A percentile compares a stretch with the other conserved stretches of the same genome.
Evolutionary conservation across 2,888 invertebrate genomes (phyloP).

Genomic region (Drosophila meridiana): DNA sequence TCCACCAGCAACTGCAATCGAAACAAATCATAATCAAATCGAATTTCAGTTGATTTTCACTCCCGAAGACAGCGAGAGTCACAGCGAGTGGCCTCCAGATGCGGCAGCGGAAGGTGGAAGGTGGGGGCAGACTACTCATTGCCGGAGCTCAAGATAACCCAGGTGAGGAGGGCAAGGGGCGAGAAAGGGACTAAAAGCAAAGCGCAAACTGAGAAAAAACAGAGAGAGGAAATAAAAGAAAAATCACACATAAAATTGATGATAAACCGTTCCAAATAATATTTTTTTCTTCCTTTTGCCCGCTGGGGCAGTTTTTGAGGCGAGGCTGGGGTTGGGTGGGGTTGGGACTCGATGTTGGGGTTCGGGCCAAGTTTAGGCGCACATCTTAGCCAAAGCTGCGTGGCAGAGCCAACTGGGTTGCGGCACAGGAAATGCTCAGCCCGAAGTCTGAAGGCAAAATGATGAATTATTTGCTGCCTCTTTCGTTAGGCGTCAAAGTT

Average conservation of each 20-base stretch:
- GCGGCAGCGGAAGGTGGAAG: conserved; percentile 6
- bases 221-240: conserved; percentile 57
- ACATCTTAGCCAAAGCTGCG: conserved; percentile 60
- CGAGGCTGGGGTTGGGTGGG: background rate
- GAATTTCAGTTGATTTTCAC: conserved; percentile 80
- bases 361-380: conserved; percentile 32
- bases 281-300: conserved; percentile 54
- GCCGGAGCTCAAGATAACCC: conserved; percentile 49
- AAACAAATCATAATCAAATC: conserved; percentile 81
- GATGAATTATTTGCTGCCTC: conserved; percentile 82
- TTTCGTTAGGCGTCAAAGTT: conserved; percentile 81
- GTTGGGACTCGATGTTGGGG: background rate
- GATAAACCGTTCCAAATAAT: conserved; percentile 82
- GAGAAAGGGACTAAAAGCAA: conserved; percentile 42
- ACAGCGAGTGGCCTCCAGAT: conserved; percentile 45
- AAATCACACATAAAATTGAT: conserved; percentile 81
- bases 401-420: conserved; percentile 48
- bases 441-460: conserved; percentile 74
- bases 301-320: conserved; percentile 38
- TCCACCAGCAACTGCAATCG: conserved; percentile 48
- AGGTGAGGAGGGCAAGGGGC: conserved; percentile 28
- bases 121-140: conserved; percentile 43
- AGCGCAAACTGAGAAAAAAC: conserved; percentile 32
- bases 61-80: conserved; percentile 71
- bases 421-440: conserved; percentile 64